Conservation (phyloP, 2,797 vertebrate species). For the Aphelocoma californica region DNA sequence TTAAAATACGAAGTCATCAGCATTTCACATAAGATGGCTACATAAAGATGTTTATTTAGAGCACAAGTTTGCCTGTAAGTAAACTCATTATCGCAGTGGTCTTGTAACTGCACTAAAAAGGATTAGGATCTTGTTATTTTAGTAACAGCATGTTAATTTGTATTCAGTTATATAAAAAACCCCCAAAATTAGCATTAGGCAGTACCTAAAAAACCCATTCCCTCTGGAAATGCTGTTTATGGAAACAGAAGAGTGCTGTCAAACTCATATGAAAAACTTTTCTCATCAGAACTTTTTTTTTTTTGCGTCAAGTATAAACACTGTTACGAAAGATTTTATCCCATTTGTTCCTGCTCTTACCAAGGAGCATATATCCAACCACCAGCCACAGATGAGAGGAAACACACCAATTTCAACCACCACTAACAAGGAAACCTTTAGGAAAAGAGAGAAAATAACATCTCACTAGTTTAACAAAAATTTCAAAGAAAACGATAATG, state of each 20-base stretch:
- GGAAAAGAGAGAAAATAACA: not conserved
- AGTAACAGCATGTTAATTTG: not conserved
- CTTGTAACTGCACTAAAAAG: not conserved
- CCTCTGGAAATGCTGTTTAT: not conserved
- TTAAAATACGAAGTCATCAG: not conserved
- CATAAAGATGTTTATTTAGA: not conserved
- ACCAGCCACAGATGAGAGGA: constrained; percentile 97
- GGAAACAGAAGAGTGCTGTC: not conserved
- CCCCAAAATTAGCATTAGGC: not conserved
- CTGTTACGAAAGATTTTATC: not conserved
- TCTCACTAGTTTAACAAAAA: not conserved
- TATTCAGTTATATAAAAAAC: not conserved
- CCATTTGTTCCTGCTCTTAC: constrained; percentile 72
- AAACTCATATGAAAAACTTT: not conserved
- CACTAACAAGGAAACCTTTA: constrained; percentile 91
- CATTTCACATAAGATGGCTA: not conserved
- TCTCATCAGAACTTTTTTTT: not conserved
- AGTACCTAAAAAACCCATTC: not conserved
- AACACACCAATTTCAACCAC: constrained; percentile 97
- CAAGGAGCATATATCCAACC: constrained; percentile 98
- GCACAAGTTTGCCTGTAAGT: not conserved
- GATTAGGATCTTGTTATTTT: not conserved
- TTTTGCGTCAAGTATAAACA: not conserved
- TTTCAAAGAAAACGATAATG: not conserved
- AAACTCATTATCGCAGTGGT: not conserved